Conservation (phyloP, 2,888 invertebrate genomes). For the Mesorhabditis belari region DNA sequence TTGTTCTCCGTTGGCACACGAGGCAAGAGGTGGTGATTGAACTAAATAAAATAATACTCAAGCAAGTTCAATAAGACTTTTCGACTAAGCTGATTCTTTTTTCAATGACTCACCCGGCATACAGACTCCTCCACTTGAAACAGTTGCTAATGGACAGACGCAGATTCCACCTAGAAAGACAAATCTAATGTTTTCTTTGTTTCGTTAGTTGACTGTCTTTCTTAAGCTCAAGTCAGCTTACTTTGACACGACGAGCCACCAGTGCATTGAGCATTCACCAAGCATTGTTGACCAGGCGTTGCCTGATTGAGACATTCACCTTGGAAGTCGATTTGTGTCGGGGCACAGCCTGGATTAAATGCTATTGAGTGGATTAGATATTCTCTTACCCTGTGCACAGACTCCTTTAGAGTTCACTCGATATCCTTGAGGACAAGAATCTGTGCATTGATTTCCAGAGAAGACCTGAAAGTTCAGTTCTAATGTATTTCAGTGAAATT, state of each 20-base stretch:
- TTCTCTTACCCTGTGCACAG: conserved; percentile 35
- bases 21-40: conserved; percentile 24
- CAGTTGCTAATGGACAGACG: conserved; percentile 20
- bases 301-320: conserved; percentile 46
- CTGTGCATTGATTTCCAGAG: conserved; percentile 32
- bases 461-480: conserved; percentile 17
- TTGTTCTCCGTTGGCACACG: conserved; percentile 26
- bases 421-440: conserved; percentile 29
- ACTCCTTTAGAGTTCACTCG: conserved; percentile 38
- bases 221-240: too few relatives aligned
- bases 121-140: conserved; percentile 13
- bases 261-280: conserved; percentile 49
- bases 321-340: conserved; percentile 45
- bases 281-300: conserved; percentile 41
- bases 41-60: conserved; percentile 7
- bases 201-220: too few relatives aligned
- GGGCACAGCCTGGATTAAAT: conserved; percentile 28
- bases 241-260: conserved; percentile 45
- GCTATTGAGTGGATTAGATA: neutral
- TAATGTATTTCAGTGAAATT: neutral
- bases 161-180: conserved; percentile 2
- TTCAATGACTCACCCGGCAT: conserved; percentile 11
- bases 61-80: neutral
- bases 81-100: too few relatives aligned
- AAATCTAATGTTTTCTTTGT: neutral